Base-by-base conservation (phyloP, 1,140 invertebrate species). In the Cylas formicarius region DNA sequence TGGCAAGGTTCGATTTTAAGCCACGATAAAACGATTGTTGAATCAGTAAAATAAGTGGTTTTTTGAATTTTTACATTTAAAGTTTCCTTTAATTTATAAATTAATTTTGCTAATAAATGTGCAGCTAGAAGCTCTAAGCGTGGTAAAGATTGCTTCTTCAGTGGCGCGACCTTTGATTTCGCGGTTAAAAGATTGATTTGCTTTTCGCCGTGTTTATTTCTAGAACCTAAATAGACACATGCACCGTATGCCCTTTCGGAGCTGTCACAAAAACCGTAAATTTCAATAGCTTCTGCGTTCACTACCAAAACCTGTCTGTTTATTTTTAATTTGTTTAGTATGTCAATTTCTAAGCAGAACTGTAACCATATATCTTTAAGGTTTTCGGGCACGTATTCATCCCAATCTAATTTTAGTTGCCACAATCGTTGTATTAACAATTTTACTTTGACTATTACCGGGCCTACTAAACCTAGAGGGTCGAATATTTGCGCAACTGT, bases 371-470 rank as follows among this genome's bases (percentile, higher is more conserved):
- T 18, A 11, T n/a, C n/a, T n/a, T 47, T n/a, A 1, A 32, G 14
- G 8, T 2, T 21, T 3, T 21, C n/a, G 9, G 36, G 44, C 10
- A 47, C 11, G 4, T 7, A 9, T 34, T 62, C 53, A 45, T 71
- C 67, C 67, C 68, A 72, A 35, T 55, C 59, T n/a, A 63, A 4
- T 10, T 58, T 51, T 21, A 27, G 18, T 37, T 43, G 14, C 63
- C 66, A 67, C 6, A 70, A 24, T 40, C 59, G 33, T 53, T 72
- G 68, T 6, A 71, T 32, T 5, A 70, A 41, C 1, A 66, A 55
- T 53, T 71, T 71, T 6, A 56, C 53, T 10, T 39, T 48, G 10
- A 69, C 56, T 5, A 56, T 58, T 14, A 62, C 34, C n/a, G 67
- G 62, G 21, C 52, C 47, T 5, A 68, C 24, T 10, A 60, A 39